Conservation (phyloP, 2,797 vertebrate genomes). For the Pseudomugil gertrudae region DNA sequence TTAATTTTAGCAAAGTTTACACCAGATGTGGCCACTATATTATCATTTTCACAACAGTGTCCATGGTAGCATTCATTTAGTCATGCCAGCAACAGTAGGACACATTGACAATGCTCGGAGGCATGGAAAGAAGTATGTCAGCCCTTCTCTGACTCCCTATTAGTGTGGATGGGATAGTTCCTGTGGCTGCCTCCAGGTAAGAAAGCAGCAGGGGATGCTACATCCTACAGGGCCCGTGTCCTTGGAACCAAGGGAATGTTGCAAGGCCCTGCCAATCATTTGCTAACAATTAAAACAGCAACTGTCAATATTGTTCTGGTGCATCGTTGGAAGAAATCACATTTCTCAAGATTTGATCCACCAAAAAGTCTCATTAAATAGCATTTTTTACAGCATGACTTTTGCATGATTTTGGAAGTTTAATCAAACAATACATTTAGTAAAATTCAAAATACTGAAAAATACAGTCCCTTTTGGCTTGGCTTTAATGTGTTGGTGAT, state of each 20-base stretch:
- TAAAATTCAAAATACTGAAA: too few species aligned
- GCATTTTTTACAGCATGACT: too few species aligned
- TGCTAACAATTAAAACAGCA: constrained; percentile 39
- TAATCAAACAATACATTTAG: too few species aligned
- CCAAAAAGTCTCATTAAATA: too few species aligned
- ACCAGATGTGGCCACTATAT: neutral
- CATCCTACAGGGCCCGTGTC: constrained; percentile 56
- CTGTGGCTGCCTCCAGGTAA: constrained; percentile 60
- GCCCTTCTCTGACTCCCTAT: constrained; percentile 34
- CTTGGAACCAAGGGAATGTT: constrained; percentile 47
- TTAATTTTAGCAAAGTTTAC: constrained; percentile 13
- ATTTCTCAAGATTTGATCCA: neutral
- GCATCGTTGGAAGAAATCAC: constrained; percentile 8
- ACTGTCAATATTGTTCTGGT: constrained; percentile 36
- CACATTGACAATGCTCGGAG: constrained; percentile 27
- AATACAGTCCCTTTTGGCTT: too few species aligned
- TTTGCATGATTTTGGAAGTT: too few species aligned
- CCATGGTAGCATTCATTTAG: constrained; percentile 11
- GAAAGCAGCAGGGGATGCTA: constrained; percentile 43
- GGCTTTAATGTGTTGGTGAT: too few species aligned
- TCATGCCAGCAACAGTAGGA: constrained; percentile 16
- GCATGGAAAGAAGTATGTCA: constrained; percentile 17
- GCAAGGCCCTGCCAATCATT: constrained; percentile 67
- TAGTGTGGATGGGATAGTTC: constrained; percentile 44
- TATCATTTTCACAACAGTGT: constrained; percentile 2